phyloP scores from a whole-genome alignment of 2,797 vertebrate species.

The Acanthis flammea region DNA sequence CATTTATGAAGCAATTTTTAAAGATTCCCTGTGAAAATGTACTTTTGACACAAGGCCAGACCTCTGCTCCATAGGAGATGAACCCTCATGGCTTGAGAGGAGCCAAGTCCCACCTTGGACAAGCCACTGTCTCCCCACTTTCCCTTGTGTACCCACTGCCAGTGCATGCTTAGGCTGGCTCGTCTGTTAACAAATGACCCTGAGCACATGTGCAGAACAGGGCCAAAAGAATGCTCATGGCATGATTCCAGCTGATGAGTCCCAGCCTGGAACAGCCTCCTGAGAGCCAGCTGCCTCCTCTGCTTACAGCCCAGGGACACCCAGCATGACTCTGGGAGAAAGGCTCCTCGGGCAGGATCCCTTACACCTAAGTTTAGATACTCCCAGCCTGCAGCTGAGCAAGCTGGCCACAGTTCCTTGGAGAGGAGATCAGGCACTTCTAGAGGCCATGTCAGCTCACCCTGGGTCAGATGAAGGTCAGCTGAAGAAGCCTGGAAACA shows the following conservation, averaged over 20 bases:
- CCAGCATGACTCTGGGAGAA: background rate
- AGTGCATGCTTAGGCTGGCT: background rate
- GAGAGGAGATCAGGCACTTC: background rate
- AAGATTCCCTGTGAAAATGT: background rate
- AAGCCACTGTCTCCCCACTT: background rate
- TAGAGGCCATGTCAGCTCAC: background rate
- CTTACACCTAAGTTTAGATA: background rate
- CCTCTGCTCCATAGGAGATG: background rate
- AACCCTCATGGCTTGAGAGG: background rate
- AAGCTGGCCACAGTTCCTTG: background rate
- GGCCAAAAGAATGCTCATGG: background rate
- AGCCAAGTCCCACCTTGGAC: background rate
- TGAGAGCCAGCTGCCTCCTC: background rate
- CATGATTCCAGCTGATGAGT: background rate
- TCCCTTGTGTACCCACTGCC: accelerated
- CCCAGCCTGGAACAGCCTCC: background rate
- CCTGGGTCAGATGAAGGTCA: background rate
- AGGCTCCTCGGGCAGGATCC: background rate
- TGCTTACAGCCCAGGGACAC: background rate
- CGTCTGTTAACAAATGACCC: background rate
- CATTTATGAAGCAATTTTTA: background rate
- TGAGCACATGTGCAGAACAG: background rate
- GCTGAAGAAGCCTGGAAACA: background rate
- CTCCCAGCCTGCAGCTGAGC: background rate
- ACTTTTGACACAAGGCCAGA: background rate